Base-by-base conservation (phyloP, 2,113 vertebrate genomes). In the Colossoma macropomum region DNA sequence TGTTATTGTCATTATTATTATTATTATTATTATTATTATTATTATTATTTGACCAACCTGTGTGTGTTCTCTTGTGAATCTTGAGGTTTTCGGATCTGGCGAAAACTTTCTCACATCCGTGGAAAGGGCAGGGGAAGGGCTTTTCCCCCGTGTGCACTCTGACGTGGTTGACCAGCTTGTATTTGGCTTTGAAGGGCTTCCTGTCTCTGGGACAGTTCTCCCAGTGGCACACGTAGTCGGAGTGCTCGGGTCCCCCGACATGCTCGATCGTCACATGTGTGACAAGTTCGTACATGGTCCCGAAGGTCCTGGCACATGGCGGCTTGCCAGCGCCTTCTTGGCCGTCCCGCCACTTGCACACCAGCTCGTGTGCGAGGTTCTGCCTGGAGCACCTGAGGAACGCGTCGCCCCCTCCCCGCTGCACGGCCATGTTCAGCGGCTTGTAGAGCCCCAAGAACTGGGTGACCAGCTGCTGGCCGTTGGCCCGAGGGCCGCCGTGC, bases 261-360 rank as follows among this genome's bases (percentile, higher is more conserved):
- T 95, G 95, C 87, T 95, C 93, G 89, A 93, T 90, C 70, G 93
- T 93, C 92, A 95, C 88, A 90, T 95, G 94, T 85, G 90, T 93
- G 87, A 94, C 94, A 80, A 95, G 92, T 91, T 95, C 94, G 89
- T 93, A 93, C 94, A 95, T 91, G 86, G 86, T 92, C 85, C 92
- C 91, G 90, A 94, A 95, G 80, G 90, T 91, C 88, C 89, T 92
- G 89, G 91, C 91, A 86, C 94, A 95, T 21, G 88, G 86, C 87
- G 89, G 86, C 88, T 92, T 92, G 72, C 91, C 88, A 48, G 84
- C 56, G 81, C 87, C 91, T 80, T 93, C 93, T 75, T 91, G 91
- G 87, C 90, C 83, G 88, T 92, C 92, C 54, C 79, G 91, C 94
- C 95, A 95, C 88, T 89, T 92, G 86, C 95, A 96, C 84, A 94